Conservation (phyloP, 2,797 vertebrate species). For the Scarus forsteni region DNA sequence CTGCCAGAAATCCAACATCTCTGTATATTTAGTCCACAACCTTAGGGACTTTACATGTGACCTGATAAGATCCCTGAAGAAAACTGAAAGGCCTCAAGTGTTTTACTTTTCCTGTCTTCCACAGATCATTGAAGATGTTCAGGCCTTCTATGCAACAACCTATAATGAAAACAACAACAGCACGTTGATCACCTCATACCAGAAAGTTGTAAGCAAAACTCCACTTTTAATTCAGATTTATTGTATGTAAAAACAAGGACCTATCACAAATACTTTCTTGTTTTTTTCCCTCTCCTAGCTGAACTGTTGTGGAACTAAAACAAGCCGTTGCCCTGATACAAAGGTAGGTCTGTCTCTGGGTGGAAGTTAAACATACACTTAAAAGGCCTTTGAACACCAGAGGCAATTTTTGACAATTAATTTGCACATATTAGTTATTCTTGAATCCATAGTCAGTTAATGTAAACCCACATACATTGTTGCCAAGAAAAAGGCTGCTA, state of each 20-base stretch:
- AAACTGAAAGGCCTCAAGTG: not conserved
- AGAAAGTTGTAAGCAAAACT: conserved; percentile 85
- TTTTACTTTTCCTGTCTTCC: conserved; percentile 10
- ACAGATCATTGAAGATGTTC: conserved; percentile 91
- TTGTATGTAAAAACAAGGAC: not conserved
- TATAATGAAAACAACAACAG: conserved; percentile 76
- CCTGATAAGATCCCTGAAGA: no score
- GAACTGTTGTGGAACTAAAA: conserved; percentile 77
- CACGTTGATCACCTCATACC: conserved; percentile 83
- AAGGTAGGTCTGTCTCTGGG: conserved; percentile 62
- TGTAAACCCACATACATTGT: no score
- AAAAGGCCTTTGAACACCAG: no score
- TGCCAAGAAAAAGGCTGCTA: no score
- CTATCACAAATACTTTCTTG: not conserved
- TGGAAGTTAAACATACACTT: not conserved
- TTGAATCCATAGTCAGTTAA: no score
- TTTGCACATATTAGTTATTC: no score
- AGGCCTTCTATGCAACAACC: conserved; percentile 87
- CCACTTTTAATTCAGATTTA: not conserved
- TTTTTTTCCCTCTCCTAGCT: conserved; percentile 63
- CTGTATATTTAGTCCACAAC: no score
- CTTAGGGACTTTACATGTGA: no score
- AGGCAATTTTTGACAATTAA: no score
- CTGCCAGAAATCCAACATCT: no score
- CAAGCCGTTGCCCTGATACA: conserved; percentile 49